Evolutionary conservation across 2,797 vertebrate genomes (phyloP), one percentile per base, ranked within the genome.

Genomic region (Spatula versicolor): DNA sequence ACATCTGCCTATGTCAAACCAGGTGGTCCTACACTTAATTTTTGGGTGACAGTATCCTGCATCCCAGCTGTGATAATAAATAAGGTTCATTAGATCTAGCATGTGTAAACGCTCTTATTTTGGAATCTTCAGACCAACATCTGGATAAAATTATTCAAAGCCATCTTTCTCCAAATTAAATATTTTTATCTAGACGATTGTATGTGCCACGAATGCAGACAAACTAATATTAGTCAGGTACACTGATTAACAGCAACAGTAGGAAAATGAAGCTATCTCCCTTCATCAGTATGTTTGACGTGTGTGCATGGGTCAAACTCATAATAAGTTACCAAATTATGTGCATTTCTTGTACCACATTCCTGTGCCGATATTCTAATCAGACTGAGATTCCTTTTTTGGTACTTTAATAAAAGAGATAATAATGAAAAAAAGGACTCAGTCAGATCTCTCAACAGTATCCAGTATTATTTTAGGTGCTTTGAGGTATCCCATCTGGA

Each of bases 11-110:
- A 18, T 50, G 46, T 82, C 66, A 90, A 88, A 80, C 80, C 63
- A 94, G 91, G 84, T 90, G 88, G 88, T 93, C 89, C 39, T 79
- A 8, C 13, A 7, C 39, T 80, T 60, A 28, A 30, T 92, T 37
- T 85, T 62, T 93, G 67, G 52, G 56, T 85, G 88, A 91, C 59
- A 76, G 39, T 56, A 82, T 93, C 23, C 50, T 87, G 41, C 68
- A 87, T 82, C 81, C 55, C 95, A 94, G 86, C 92, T 95, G 89
- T 79, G 63, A 86, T 59, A 96, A 93, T 86, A 95, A 94, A 92
- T 58, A 93, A 81, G 18, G 58, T 86, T 59, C 41, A 81, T 71
- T 72, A 78, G 66, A 76, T 90, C 71, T 92, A 55, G 46, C 56
- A 67, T 11, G 78, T 82, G 71, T 66, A 88, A 92, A 55, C 9